Base-by-base conservation (phyloP, 1,140 invertebrate species). In the Drosophila seguyi region DNA sequence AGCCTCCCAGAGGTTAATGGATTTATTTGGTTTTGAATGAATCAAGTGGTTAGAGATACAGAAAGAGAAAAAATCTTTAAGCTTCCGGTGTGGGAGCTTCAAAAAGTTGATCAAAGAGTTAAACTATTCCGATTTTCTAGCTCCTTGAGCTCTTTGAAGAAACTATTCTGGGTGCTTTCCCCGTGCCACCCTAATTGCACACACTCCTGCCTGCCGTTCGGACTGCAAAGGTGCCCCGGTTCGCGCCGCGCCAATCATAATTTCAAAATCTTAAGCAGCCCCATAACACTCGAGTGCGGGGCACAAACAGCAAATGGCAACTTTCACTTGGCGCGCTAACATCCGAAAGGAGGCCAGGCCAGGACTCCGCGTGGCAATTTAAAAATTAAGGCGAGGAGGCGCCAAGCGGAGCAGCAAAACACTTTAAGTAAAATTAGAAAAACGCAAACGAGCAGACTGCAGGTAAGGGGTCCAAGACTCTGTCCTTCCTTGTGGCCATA, bases 241-340 rank as follows among this genome's bases (percentile, higher is more conserved):
- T 20, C 39, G n/a, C 38, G 29, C 45, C 53, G 31, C 62, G 45
- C 74, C 79, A 86, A 86, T 86, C 82, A 82, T 86, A 86, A 86
- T 67, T 79, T 75, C 29, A 13, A 68, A 52, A 86, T 81, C 81
- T 85, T 81, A 78, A 81, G 60, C 65, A 67, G 73, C 53, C 11
- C 53, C 77, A 81, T 72, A 69, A 62, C 78, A 81, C 82, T 75
- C 38, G 50, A 44, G 55, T 52, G 65, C 42, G 38, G 16, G 31
- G 38, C 45, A 25, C 61, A 36, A 60, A 47, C 44, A 68, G 39
- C 47, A 72, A 68, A 75, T 75, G 56, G 83, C 48, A 66, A 82
- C 83, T 86, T 87, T 86, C 83, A 79, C 79, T 86, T 39, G 82
- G 42, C 38, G 60, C 44, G 57, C 82, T 57, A 75, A 81, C 78